phyloP scores from a whole-genome alignment of 2,797 vertebrate species.

The Prunella strophiata region DNA sequence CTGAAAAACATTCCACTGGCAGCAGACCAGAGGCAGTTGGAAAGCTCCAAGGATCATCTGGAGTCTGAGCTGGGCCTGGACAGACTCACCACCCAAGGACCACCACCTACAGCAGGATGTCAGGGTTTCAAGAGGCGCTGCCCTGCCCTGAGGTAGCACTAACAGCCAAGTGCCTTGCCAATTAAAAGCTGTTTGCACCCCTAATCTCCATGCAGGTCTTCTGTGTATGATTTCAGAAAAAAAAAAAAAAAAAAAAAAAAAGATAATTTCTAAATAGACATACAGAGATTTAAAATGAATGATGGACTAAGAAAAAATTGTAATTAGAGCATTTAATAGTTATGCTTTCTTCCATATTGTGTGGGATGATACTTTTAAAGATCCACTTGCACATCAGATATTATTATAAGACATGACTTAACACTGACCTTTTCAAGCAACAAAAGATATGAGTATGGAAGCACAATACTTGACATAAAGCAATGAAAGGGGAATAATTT shows the following conservation, averaged over 20 bases:
- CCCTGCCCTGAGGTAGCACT: not conserved
- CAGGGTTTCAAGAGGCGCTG: not conserved
- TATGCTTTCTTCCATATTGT: not conserved
- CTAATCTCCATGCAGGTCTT: not conserved
- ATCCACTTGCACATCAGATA: not conserved
- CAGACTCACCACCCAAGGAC: rapidly evolving
- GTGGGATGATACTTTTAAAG: not conserved
- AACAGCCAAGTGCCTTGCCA: not conserved
- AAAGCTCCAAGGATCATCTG: not conserved
- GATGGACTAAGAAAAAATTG: not conserved
- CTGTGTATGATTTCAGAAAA: not conserved
- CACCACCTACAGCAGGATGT: not conserved
- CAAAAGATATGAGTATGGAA: not conserved
- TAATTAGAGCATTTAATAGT: not conserved
- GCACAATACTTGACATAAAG: not conserved
- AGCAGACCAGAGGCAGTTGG: not conserved
- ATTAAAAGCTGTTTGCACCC: not conserved
- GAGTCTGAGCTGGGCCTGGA: not conserved
- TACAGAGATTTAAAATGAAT: not conserved
- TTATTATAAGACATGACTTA: not conserved
- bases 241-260: not conserved
- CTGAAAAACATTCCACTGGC: not conserved
- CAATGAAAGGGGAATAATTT: not conserved
- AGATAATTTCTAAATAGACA: not conserved
- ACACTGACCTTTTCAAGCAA: not conserved